phyloP scores from a whole-genome alignment of 1,140 invertebrate genomes.

The Conus ventricosus region DNA sequence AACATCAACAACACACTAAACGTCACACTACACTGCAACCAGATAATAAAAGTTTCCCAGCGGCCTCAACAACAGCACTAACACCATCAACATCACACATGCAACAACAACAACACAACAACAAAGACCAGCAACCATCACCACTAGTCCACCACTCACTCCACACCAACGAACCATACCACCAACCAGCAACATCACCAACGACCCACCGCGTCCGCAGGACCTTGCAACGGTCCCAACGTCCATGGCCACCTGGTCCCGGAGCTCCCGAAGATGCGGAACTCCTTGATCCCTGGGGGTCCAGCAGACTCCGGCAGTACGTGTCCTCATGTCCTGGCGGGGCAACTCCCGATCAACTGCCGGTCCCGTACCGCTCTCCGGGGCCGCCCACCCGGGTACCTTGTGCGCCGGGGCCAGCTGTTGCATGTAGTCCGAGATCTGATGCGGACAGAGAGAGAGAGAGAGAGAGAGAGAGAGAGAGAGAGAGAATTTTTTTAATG shows the following conservation, averaged over 20 bases:
- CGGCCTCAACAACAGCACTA: no score
- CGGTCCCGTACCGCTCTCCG: slow-evolving; percentile 94
- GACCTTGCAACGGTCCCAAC: slow-evolving; percentile 85
- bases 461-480: slow-evolving; percentile 9
- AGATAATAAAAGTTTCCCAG: no score
- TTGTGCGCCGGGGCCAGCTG: slow-evolving; percentile 94
- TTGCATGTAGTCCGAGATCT: slow-evolving; percentile 98
- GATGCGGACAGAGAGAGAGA: slow-evolving; percentile 62
- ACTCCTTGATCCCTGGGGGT: slow-evolving; percentile 92
- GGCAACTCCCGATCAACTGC: slow-evolving; percentile 91
- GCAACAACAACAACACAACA: no score
- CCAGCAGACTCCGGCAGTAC: slow-evolving; percentile 89
- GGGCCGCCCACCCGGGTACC: slow-evolving; percentile 96
- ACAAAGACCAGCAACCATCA: no score
- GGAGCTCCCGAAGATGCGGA: slow-evolving; percentile 92
- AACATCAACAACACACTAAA: no score
- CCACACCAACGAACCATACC: no score
- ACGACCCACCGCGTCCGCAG: slow-evolving; percentile 45
- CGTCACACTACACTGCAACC: no score
- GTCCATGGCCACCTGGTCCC: slow-evolving; percentile 94
- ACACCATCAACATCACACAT: no score
- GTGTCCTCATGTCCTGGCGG: slow-evolving; percentile 93
- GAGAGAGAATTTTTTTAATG: neutral
- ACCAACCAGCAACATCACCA: neutral
- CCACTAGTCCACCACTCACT: no score